Conservation (phyloP, 2,113 vertebrate genomes). For the Tylochromis polylepis region DNA sequence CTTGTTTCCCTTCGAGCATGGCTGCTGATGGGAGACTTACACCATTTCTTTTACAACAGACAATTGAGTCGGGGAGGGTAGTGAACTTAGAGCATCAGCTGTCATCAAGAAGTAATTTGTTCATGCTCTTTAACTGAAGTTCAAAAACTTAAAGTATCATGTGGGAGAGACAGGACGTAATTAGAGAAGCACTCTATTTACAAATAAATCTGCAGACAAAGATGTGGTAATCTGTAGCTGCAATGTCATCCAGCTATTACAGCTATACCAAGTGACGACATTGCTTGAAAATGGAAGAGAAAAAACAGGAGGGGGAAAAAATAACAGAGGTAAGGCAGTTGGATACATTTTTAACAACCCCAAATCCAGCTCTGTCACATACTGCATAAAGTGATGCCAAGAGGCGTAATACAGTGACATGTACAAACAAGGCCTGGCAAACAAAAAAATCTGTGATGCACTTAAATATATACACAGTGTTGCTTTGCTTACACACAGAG, state of each 20-base stretch:
- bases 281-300: neutral
- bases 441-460: neutral
- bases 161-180: neutral
- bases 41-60: constrained; percentile 13
- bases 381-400: neutral
- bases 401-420: neutral
- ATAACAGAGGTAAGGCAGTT: neutral
- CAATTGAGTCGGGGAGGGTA: neutral
- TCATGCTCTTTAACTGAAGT: neutral
- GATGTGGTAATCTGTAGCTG: neutral
- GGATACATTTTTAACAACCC: neutral
- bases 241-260: neutral
- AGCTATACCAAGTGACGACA: neutral
- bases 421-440: neutral
- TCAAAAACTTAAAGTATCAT: neutral
- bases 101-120: constrained; percentile 8
- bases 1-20: constrained; percentile 19
- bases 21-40: constrained; percentile 26
- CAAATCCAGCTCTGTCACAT: neutral
- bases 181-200: neutral
- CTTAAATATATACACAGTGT: neutral
- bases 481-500: neutral
- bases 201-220: neutral
- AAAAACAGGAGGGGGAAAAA: neutral
- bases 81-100: neutral